Percentiles rank a stretch among this genome's conserved stretches.
Evolutionary conservation across 30 jellyfish, hydroid and myxozoan species (phyloP).

Genomic region (Morbakka virulenta): DNA sequence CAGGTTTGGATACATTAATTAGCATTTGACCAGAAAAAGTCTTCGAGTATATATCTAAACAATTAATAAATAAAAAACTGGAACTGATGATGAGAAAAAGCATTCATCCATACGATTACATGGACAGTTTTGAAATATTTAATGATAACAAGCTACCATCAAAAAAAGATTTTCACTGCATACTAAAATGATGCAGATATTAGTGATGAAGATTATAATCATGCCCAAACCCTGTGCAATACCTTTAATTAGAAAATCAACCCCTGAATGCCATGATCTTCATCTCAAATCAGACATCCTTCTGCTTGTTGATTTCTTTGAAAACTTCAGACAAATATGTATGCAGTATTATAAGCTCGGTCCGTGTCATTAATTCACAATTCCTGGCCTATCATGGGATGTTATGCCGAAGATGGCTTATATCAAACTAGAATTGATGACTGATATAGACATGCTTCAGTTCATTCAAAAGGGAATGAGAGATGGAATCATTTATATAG

Average conservation of each 20-base stretch:
- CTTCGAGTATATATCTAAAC: neutral
- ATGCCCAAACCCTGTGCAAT: conserved; percentile 20
- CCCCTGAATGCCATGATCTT: conserved; percentile 32
- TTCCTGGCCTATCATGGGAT: too few species aligned
- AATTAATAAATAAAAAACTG: neutral
- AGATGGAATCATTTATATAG: too few species aligned
- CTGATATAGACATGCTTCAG: conserved; percentile 13
- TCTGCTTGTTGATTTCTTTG: conserved; percentile 41
- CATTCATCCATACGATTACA: too few species aligned
- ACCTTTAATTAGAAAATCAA: neutral
- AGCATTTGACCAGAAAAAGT: conserved; percentile 11
- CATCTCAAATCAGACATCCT: too few species aligned
- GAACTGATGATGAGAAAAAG: too few species aligned
- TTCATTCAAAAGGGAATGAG: conserved; percentile 43
- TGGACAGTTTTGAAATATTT: too few species aligned
- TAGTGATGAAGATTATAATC: too few species aligned
- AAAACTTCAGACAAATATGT: conserved; percentile 32
- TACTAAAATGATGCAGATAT: conserved; percentile 25
- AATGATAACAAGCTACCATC: too few species aligned
- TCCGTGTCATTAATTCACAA: too few species aligned
- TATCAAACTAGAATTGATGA: conserved; percentile 20
- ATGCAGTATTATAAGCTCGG: too few species aligned
- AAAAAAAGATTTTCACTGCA: conserved; percentile 6
- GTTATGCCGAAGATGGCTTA: too few species aligned
- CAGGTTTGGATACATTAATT: conserved; percentile 26